These are phyloP conservation scores for Melanotaenia trifasciata DNA, from an alignment of 2,797 vertebrate genomes.

Conservation along the genomic window DNA sequence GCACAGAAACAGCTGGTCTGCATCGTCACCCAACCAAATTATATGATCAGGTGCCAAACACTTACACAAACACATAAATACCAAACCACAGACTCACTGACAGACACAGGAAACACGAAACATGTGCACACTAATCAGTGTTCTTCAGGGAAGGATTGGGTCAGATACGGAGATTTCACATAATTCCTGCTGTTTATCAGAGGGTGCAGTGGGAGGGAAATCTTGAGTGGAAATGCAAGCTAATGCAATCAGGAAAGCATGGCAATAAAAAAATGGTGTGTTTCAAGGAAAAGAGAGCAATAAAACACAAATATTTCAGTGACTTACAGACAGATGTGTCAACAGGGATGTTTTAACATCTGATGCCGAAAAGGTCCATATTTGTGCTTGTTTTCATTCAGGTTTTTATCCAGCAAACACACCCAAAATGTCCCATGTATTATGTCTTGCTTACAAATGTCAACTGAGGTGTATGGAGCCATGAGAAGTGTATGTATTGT, in stretches of 20 bases:
- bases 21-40: constrained; percentile 53
- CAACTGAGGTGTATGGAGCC: not conserved
- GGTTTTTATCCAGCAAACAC: not conserved
- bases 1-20: constrained; percentile 46
- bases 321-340: constrained; percentile 14
- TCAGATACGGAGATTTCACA: constrained; percentile 89
- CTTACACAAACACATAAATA: constrained; percentile 53
- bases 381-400: constrained; percentile 3
- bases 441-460: constrained; percentile 17
- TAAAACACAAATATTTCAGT: constrained; percentile 24
- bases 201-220: constrained; percentile 50
- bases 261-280: not conserved
- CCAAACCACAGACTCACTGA: constrained; percentile 48
- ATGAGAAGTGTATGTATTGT: not conserved
- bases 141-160: constrained; percentile 74
- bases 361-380: not conserved
- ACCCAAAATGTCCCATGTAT: constrained; percentile 2
- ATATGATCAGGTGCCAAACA: constrained; percentile 56
- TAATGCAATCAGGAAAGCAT: constrained; percentile 38
- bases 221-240: constrained; percentile 53
- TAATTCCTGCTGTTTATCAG: constrained; percentile 69
- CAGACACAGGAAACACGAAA: constrained; percentile 58
- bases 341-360: not conserved
- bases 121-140: constrained; percentile 65
- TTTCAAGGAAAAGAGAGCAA: not conserved